A percentile compares a stretch with the other conserved stretches of the same genome.
Conservation (phyloP, 2,113 vertebrate genomes). For the Cardinalis cardinalis region DNA sequence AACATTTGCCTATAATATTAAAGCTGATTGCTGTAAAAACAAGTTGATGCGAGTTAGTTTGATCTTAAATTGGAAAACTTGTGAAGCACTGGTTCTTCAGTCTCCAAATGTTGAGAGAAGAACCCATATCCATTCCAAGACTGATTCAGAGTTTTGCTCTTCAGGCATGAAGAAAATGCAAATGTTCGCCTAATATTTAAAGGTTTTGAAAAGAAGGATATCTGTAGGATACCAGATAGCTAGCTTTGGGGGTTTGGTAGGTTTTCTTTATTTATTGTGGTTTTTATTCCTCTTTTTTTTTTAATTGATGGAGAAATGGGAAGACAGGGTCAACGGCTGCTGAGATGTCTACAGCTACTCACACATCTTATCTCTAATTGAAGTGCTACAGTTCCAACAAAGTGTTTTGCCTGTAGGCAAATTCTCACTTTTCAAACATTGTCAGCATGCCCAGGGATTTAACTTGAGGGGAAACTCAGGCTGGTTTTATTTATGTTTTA, state of each 20-base stretch:
- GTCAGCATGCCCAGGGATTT: neutral
- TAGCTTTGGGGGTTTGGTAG: neutral
- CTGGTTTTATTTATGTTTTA: slow-evolving; percentile 26
- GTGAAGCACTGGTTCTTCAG: neutral
- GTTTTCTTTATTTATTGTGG: neutral
- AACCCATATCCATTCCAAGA: neutral
- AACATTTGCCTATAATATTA: neutral
- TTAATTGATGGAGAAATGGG: neutral
- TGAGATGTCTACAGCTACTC: neutral
- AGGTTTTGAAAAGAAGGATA: neutral
- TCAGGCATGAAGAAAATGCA: neutral
- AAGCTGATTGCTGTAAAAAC: neutral
- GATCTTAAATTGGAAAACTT: neutral
- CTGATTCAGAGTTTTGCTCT: neutral
- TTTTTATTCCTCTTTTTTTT: neutral
- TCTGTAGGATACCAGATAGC: neutral
- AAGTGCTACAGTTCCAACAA: neutral
- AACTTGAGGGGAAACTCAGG: slow-evolving; percentile 11
- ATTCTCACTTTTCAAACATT: neutral
- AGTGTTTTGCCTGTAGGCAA: slow-evolving; percentile 31
- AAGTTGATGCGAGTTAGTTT: neutral
- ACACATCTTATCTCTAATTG: neutral
- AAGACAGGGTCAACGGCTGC: neutral
- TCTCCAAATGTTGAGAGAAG: neutral
- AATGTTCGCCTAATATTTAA: neutral